phyloP scores from a whole-genome alignment of 2,797 vertebrate genomes.

The Salarias fasciatus region DNA sequence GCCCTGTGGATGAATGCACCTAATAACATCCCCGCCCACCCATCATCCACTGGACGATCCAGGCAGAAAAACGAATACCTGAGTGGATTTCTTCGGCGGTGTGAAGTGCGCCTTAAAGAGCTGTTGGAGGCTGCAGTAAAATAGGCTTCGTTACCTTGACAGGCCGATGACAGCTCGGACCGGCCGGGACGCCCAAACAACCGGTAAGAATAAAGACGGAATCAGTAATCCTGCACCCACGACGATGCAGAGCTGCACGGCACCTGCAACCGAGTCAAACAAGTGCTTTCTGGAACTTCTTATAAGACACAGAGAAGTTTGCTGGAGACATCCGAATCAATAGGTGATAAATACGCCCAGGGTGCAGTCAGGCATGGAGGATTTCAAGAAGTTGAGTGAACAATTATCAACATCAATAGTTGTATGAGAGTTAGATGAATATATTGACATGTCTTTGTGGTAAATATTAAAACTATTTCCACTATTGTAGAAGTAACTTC shows the following conservation, averaged over 20 bases:
- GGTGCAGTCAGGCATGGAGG: slow-evolving; percentile 9
- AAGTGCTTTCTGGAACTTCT: too few relatives aligned
- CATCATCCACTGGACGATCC: slow-evolving; percentile 61
- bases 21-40: slow-evolving; percentile 74
- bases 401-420: background rate
- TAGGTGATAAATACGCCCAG: background rate
- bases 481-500: too few relatives aligned
- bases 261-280: too few relatives aligned
- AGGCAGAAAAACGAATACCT: slow-evolving; percentile 70
- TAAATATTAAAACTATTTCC: background rate
- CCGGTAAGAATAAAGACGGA: slow-evolving; percentile 17
- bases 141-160: slow-evolving; percentile 74
- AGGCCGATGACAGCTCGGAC: slow-evolving; percentile 60
- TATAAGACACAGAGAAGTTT: background rate
- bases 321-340: slow-evolving; percentile 8
- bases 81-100: slow-evolving; percentile 69
- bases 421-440: background rate
- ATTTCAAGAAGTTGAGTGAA: slow-evolving; percentile 11
- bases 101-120: slow-evolving; percentile 75
- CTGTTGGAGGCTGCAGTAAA: slow-evolving; percentile 72
- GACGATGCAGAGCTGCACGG: too few relatives aligned
- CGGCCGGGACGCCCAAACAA: slow-evolving; percentile 27
- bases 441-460: background rate
- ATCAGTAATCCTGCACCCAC: too few relatives aligned
- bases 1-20: slow-evolving; percentile 70